Conservation (phyloP, 2,888 invertebrate genomes). For the Ypsolopha scabrella region DNA sequence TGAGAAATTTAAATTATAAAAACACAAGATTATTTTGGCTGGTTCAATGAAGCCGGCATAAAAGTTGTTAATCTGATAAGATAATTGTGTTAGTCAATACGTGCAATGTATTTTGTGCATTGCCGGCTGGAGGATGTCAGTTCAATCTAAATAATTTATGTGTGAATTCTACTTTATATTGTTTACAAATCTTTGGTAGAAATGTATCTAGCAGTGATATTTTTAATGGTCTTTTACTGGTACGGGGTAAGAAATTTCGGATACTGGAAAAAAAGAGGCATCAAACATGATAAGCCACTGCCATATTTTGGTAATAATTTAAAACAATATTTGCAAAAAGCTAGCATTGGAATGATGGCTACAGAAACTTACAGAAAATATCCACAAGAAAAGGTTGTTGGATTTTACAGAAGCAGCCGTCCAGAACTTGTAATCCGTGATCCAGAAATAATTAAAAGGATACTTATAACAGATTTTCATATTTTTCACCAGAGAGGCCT, state of each 20-base stretch:
- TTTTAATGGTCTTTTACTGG: too few relatives aligned
- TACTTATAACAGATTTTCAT: slow-evolving; percentile 9
- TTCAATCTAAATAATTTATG: too few relatives aligned
- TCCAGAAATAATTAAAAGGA: slow-evolving; percentile 9
- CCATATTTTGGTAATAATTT: slow-evolving; percentile 8
- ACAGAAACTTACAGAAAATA: slow-evolving; percentile 8
- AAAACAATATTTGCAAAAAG: neutral
- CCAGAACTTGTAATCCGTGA: slow-evolving; percentile 11
- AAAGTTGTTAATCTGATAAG: too few relatives aligned
- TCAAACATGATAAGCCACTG: slow-evolving; percentile 10
- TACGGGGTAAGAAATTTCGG: slow-evolving; percentile 5
- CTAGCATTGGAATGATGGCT: neutral
- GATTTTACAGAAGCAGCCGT: slow-evolving; percentile 5
- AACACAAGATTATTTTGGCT: too few relatives aligned
- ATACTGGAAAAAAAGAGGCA: slow-evolving; percentile 11
- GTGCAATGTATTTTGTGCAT: too few relatives aligned
- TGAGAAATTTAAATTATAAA: too few relatives aligned
- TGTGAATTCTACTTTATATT: too few relatives aligned
- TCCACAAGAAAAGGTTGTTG: slow-evolving; percentile 11
- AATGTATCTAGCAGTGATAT: too few relatives aligned
- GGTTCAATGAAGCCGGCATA: too few relatives aligned
- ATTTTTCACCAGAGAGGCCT: slow-evolving; percentile 10
- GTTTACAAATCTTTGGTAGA: too few relatives aligned
- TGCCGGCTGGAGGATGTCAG: too few relatives aligned
- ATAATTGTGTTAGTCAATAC: too few relatives aligned